Base-by-base conservation (phyloP, 2,797 vertebrate species). In the Apodemus agrarius region DNA sequence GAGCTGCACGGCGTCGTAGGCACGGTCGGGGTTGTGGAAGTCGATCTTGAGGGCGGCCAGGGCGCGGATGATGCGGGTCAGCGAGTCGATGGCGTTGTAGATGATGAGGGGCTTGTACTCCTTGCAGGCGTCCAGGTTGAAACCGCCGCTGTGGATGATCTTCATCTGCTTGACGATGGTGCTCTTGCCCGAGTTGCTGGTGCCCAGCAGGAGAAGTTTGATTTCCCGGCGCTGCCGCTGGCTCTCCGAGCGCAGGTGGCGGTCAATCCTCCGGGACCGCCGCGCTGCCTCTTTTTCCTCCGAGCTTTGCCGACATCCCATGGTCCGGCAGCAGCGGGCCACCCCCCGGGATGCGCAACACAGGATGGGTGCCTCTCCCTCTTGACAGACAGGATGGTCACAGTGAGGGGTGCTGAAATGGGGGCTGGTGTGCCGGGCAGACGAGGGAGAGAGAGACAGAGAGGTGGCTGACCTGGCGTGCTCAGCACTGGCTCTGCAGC, bases 131-230 rank as follows among this genome's bases (percentile, higher is more conserved):
- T 99, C 99, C 96, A 99, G 98, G 98, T 99, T 99, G 98, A 99
- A 99, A 93, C 99, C 99, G 0, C 99, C 99, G 0, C 99, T 99
- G 98, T 99, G 99, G 97, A 99, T 99, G 97, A 99, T 99, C 98
- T 99, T 99, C 99, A 99, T 99, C 98, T 99, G 99, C 98, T 99
- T 99, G 94, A 99, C 99, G 0, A 99, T 99, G 97, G 99, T 99
- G 96, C 99, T 99, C 98, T 99, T 99, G 97, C 99, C 99, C 0
- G 99, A 99, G 98, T 99, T 99, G 98, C 99, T 99, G 98, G 99
- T 99, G 91, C 99, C 99, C 83, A 99, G 98, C 96, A 99, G 98
- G 86, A 99, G 98, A 9, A 99, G 99, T 97, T 99, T 99, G 96
- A 99, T 99, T 98, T 99, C 99, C 0, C 99, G 99, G 54, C 99